A percentile compares a stretch with the other conserved stretches of the same genome.
These are phyloP conservation scores for Cremastinae sp. DNA, from an alignment of 2,888 invertebrate species.

Conservation along the genomic window DNA sequence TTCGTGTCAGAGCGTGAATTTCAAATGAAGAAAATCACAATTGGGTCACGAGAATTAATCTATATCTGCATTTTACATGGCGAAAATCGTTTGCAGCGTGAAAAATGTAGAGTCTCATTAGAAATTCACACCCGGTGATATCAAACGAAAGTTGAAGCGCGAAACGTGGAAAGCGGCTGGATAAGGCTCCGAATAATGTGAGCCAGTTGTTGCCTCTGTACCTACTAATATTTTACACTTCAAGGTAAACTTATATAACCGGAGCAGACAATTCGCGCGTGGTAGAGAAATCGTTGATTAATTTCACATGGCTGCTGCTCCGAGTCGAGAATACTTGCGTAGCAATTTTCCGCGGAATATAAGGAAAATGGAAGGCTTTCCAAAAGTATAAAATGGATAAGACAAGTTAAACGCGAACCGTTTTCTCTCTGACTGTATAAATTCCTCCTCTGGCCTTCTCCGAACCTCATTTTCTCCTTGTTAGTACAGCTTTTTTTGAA, in stretches of 20 bases:
- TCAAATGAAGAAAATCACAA: too few species aligned
- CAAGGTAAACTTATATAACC: slow-evolving; percentile 43
- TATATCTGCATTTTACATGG: too few species aligned
- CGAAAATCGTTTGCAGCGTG: too few species aligned
- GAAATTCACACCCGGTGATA: slow-evolving; percentile 8
- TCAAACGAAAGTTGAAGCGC: slow-evolving; percentile 27
- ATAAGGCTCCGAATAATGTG: slow-evolving; percentile 3
- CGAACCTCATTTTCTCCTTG: too few species aligned
- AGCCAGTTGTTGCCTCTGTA: slow-evolving; percentile 23
- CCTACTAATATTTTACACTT: slow-evolving; percentile 47
- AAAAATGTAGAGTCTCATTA: slow-evolving; percentile 16
- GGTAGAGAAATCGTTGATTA: slow-evolving; percentile 45
- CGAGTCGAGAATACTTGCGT: slow-evolving; percentile 39
- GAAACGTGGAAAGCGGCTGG: slow-evolving; percentile 1
- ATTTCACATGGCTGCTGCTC: slow-evolving; percentile 45
- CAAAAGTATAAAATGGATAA: slow-evolving; percentile 9
- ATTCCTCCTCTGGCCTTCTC: too few species aligned
- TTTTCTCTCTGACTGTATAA: slow-evolving; percentile 8
- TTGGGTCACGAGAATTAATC: too few species aligned
- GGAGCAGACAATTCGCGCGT: slow-evolving; percentile 40
- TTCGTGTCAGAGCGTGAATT: too few species aligned
- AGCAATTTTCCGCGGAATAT: slow-evolving; percentile 27
- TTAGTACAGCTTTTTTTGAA: too few species aligned
- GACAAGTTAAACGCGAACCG: slow-evolving; percentile 21
- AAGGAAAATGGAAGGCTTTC: background rate